Percentiles rank a stretch among this genome's conserved stretches.
These are phyloP conservation scores for Xenus cinereus DNA, from an alignment of 2,113 vertebrate genomes.

Conservation along the genomic window DNA sequence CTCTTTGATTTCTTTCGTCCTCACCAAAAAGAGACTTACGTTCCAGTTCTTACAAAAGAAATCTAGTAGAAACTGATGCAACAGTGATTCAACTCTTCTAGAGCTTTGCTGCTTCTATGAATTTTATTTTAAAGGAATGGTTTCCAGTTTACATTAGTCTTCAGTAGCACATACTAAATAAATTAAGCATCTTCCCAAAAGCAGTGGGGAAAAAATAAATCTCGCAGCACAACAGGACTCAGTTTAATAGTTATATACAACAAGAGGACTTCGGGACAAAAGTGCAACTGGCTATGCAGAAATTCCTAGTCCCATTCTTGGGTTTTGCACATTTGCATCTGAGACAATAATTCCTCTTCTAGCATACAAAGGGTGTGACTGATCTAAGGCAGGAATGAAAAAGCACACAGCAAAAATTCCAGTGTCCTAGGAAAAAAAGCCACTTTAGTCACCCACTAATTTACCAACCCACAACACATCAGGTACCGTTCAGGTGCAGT, in stretches of 20 bases:
- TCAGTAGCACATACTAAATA: background rate
- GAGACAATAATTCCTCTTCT: background rate
- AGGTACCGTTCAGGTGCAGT: background rate
- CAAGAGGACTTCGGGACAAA: background rate
- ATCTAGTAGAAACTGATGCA: background rate
- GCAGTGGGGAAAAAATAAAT: too few relatives aligned
- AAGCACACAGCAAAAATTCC: background rate
- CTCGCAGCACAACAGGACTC: background rate
- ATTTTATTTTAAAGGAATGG: background rate
- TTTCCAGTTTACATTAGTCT: background rate
- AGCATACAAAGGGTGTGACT: background rate
- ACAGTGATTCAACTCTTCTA: background rate
- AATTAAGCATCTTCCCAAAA: background rate
- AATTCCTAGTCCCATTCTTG: background rate
- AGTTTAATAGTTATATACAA: background rate
- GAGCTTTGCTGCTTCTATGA: background rate
- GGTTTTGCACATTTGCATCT: background rate
- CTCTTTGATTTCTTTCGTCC: background rate
- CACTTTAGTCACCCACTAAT: background rate
- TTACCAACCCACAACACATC: background rate
- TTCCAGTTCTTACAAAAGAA: background rate
- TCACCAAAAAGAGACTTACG: accelerated
- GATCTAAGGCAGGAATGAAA: background rate
- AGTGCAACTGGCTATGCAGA: background rate
- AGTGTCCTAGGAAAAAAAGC: background rate